Conservation (phyloP, 2,797 vertebrate genomes). For the Leptatherina wallacei region DNA sequence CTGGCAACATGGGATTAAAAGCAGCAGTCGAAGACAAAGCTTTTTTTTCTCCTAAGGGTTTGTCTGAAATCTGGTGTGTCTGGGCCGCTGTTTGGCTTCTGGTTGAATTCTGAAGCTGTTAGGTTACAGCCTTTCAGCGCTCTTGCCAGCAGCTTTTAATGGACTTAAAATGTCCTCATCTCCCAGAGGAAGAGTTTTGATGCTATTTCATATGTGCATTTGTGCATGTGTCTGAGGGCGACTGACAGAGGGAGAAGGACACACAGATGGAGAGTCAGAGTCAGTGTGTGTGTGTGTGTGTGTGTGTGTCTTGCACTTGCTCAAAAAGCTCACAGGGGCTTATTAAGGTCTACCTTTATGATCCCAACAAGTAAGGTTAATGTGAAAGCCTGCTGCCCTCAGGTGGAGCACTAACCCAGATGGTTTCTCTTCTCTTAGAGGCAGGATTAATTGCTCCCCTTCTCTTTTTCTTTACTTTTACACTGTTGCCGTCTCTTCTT, state of each 20-base stretch:
- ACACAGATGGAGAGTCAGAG: slow-evolving; percentile 13
- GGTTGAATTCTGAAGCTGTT: slow-evolving; percentile 74
- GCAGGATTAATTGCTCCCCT: slow-evolving; percentile 64
- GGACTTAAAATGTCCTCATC: slow-evolving; percentile 76
- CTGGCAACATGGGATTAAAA: slow-evolving; percentile 49
- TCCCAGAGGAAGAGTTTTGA: slow-evolving; percentile 71
- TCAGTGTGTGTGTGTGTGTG: slow-evolving; percentile 29
- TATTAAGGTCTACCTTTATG: slow-evolving; percentile 75
- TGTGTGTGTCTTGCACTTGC: slow-evolving; percentile 63
- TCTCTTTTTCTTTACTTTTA: slow-evolving; percentile 43
- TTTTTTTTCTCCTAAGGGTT: slow-evolving; percentile 62
- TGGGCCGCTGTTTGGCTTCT: slow-evolving; percentile 61
- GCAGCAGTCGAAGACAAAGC: slow-evolving; percentile 56
- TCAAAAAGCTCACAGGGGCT: slow-evolving; percentile 63
- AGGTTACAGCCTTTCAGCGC: slow-evolving; percentile 68
- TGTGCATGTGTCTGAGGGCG: slow-evolving; percentile 39
- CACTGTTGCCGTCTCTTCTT: slow-evolving; percentile 28
- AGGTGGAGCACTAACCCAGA: slow-evolving; percentile 76
- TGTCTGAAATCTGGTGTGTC: slow-evolving; percentile 65
- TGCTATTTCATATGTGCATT: slow-evolving; percentile 49
- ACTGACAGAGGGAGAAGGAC: slow-evolving; percentile 10
- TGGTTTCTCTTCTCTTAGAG: slow-evolving; percentile 70
- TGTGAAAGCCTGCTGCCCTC: slow-evolving; percentile 72
- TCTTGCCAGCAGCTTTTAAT: slow-evolving; percentile 75
- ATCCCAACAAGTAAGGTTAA: slow-evolving; percentile 78